Conservation (phyloP, 2,797 vertebrate genomes). For the Leptodactylus fallax region DNA sequence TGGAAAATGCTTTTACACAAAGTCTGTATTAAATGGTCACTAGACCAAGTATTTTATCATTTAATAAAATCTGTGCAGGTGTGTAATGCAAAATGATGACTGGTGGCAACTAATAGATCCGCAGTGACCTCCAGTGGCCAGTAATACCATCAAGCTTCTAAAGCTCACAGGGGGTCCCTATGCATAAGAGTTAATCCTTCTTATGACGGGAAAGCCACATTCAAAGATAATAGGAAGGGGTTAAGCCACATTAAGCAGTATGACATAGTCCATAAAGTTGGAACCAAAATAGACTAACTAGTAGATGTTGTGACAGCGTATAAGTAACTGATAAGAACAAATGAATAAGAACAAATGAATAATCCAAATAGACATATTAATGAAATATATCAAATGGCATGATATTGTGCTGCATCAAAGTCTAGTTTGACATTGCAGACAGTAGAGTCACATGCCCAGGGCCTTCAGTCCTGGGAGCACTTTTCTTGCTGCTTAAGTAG, state of each 20-base stretch:
- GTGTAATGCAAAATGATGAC: slow-evolving; percentile 9
- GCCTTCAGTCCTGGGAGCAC: too few species aligned
- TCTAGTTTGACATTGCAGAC: background rate
- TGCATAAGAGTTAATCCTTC: background rate
- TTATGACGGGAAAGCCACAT: background rate
- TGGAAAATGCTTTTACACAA: background rate
- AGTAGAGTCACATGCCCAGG: background rate
- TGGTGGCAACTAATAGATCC: background rate
- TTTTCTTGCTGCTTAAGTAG: too few species aligned
- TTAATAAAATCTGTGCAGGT: slow-evolving; percentile 7
- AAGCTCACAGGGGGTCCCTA: background rate
- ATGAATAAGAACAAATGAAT: background rate
- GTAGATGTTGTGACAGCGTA: background rate
- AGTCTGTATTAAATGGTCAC: background rate
- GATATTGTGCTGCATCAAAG: background rate
- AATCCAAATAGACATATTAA: background rate
- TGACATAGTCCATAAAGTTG: background rate
- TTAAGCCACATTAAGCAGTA: background rate
- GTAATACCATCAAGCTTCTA: slow-evolving; percentile 18
- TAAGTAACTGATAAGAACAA: background rate
- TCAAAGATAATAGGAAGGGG: background rate
- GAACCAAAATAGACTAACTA: background rate
- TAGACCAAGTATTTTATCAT: slow-evolving; percentile 15
- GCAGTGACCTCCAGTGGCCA: slow-evolving; percentile 61
- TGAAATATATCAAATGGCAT: background rate